Evolutionary conservation across 2,113 vertebrate species (phyloP).

Genomic region (Nestor notabilis): DNA sequence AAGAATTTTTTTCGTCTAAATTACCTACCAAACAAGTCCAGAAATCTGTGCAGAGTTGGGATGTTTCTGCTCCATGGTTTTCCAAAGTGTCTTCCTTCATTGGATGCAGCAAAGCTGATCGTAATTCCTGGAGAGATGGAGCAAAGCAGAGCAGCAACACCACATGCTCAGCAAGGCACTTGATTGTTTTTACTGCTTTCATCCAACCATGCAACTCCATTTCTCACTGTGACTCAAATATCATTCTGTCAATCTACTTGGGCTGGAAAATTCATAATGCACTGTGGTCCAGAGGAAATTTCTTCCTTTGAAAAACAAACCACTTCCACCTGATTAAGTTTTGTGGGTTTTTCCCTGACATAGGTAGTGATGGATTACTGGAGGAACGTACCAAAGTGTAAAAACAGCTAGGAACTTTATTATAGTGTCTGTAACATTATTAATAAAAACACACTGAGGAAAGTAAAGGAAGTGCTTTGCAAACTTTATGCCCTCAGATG

Average conservation of each 20-base stretch:
- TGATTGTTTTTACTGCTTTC: conserved; percentile 24
- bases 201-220: conserved; percentile 26
- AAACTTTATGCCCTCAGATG: background rate
- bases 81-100: background rate
- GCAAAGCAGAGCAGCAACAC: background rate
- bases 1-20: background rate
- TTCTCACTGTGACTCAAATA: conserved; percentile 28
- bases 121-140: background rate
- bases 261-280: conserved; percentile 27
- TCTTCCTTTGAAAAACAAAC: conserved; percentile 9
- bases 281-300: background rate
- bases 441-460: background rate
- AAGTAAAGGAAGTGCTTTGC: background rate
- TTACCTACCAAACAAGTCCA: background rate
- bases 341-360: background rate
- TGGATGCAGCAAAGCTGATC: background rate
- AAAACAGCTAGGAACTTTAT: background rate
- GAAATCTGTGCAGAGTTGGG: background rate
- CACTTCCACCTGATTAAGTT: background rate
- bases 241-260: background rate
- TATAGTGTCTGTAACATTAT: background rate
- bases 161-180: background rate
- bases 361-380: background rate
- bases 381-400: background rate
- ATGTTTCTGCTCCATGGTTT: background rate